Evolutionary conservation across 2,113 vertebrate species (phyloP), one percentile per base, ranked within the genome.

Genomic region (Vicugna pacos): DNA sequence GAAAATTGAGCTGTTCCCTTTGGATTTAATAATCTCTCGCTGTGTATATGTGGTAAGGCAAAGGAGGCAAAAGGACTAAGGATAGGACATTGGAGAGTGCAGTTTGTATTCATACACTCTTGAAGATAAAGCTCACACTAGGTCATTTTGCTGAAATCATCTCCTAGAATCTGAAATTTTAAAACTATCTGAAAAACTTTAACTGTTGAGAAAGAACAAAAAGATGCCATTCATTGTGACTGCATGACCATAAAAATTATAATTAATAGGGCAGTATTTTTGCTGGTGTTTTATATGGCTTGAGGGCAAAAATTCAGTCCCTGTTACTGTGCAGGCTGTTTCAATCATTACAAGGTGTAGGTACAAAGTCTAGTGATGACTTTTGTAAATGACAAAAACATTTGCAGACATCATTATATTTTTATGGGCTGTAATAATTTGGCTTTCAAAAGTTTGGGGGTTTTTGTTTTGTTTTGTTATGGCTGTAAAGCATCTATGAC

Each of bases 151-250:
- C 64, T 77, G 30, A 94, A 75, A 84, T 81, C 38, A 52, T 52
- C 70, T 64, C 64, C 50, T 50, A 26, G 75, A 77, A 97, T 67
- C 77, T 90, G 67, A 92, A 77, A 93, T 28, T n/a, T 90, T 28
- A 60, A 93, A 70, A 72, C 20, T 30, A 35, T 46, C n/a, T 67
- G 80, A 93, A 96, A 93, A 95, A 85, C n/a, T 76, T 89, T 60
- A 67, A 70, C 79, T 60, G 28, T 9, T 83, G 79, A 84, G 65
- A 50, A 19, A 85, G 58, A 73, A 89, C 22, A 67, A 89, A 94
- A 93, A 83, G 86, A 89, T n/a, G 38, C 20, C 72, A 93, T 48
- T 89, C 16, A 64, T 67, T 90, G 75, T 65, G 48, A 83, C 0
- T 85, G 42, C 20, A 72, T 54, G 32, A 89, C 64, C 26, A 70